These are phyloP conservation scores for Oryzias curvinotus DNA, from an alignment of 2,113 vertebrate species.

Conservation along the genomic window DNA sequence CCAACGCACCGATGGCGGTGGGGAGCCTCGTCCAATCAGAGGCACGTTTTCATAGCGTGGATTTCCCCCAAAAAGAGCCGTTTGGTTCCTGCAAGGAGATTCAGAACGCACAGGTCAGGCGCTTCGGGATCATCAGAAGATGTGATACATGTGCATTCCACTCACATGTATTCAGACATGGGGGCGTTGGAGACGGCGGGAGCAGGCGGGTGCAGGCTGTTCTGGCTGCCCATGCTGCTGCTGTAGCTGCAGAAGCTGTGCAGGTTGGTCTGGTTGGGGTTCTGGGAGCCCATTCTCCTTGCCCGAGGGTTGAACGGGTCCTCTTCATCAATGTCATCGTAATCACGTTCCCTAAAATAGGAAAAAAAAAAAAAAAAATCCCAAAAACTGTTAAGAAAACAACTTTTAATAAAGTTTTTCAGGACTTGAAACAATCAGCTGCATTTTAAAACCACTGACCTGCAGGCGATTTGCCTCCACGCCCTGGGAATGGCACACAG, in stretches of 20 bases:
- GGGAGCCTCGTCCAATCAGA: constrained; percentile 93
- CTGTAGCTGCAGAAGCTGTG: constrained; percentile 97
- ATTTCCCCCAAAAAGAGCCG: constrained; percentile 89
- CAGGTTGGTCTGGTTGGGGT: constrained; percentile 80
- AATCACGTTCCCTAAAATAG: constrained; percentile 86
- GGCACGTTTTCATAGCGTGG: constrained; percentile 94
- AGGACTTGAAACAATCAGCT: background rate
- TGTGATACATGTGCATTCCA: background rate
- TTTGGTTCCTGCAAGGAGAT: constrained; percentile 84
- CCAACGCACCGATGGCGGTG: constrained; percentile 91
- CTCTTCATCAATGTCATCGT: constrained; percentile 90
- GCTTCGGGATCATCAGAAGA: background rate
- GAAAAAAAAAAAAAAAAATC: background rate
- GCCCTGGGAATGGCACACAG: constrained; percentile 83
- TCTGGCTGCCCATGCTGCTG: constrained; percentile 95
- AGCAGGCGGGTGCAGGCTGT: constrained; percentile 84
- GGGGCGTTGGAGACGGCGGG: constrained; percentile 86
- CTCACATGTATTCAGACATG: constrained; percentile 91
- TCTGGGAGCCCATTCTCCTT: constrained; percentile 79
- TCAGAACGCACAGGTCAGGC: background rate
- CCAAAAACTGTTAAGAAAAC: background rate
- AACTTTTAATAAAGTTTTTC: too few relatives aligned
- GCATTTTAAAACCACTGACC: constrained; percentile 72
- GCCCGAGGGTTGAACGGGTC: constrained; percentile 92
- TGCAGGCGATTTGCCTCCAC: constrained; percentile 82